These are phyloP conservation scores for Montipora foliosa DNA, from an alignment of 64 coral and sea anemone genomes.

Conservation along the genomic window DNA sequence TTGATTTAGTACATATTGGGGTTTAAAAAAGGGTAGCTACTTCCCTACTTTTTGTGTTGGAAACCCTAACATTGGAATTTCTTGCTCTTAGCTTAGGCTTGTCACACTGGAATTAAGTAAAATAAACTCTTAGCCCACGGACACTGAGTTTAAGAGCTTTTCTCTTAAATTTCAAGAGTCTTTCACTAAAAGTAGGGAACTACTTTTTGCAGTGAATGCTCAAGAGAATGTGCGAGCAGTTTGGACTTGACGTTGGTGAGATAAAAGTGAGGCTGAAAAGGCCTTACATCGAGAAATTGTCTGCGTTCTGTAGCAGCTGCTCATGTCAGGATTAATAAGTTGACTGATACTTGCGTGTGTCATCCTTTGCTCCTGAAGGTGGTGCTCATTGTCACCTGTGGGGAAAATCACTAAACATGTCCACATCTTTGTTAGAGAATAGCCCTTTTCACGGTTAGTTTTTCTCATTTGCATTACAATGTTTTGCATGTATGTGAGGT, in stretches of 20 bases:
- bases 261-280: background rate
- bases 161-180: background rate
- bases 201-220: slow-evolving; percentile 9
- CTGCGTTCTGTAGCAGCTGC: slow-evolving; percentile 5
- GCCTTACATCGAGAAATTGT: slow-evolving; percentile 4
- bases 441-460: too few relatives aligned
- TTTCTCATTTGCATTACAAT: too few relatives aligned
- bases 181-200: background rate
- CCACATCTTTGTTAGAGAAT: background rate
- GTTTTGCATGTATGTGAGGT: too few relatives aligned
- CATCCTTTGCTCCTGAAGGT: too few relatives aligned
- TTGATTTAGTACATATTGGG: background rate
- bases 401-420: too few relatives aligned
- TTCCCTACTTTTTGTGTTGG: too few relatives aligned
- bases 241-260: background rate
- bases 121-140: background rate
- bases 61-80: background rate
- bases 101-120: background rate
- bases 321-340: background rate
- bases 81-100: background rate
- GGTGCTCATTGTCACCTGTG: too few relatives aligned
- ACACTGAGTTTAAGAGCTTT: background rate
- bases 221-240: slow-evolving; percentile 6
- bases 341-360: too few relatives aligned
- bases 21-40: background rate